These are phyloP conservation scores for Phania funesta DNA, from an alignment of 2,888 invertebrate species.

Conservation along the genomic window DNA sequence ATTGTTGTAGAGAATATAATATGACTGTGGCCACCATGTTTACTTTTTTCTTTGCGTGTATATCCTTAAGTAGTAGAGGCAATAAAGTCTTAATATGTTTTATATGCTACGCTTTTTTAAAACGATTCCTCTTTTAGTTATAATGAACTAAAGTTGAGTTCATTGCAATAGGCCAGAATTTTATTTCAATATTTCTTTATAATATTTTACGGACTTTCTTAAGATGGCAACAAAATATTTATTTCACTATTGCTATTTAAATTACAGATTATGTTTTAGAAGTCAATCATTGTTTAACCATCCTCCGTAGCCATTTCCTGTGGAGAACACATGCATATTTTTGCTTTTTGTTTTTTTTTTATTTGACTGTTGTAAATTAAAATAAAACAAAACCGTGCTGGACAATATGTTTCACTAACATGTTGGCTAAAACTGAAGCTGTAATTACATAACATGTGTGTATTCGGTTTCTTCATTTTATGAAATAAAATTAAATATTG, in stretches of 20 bases:
- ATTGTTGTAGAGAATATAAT: too few species aligned
- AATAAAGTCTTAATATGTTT: slow-evolving; percentile 47
- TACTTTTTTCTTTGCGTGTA: too few species aligned
- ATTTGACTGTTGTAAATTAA: not conserved
- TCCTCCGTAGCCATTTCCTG: too few species aligned
- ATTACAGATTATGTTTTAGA: too few species aligned
- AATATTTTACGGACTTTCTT: too few species aligned
- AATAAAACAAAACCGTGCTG: not conserved
- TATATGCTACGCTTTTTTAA: not conserved
- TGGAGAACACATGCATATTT: too few species aligned
- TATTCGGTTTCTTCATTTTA: slow-evolving; percentile 21
- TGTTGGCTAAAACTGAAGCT: slow-evolving; percentile 54
- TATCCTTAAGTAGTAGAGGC: slow-evolving; percentile 36
- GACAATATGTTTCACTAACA: slow-evolving; percentile 52
- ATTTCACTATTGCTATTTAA: too few species aligned
- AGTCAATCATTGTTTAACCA: too few species aligned
- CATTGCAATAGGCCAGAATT: not conserved
- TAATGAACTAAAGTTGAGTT: not conserved
- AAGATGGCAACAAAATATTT: too few species aligned
- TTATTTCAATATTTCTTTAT: not conserved
- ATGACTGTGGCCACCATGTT: too few species aligned
- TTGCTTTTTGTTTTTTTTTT: not conserved
- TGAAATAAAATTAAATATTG: slow-evolving; percentile 38
- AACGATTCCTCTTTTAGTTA: not conserved
- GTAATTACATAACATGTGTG: slow-evolving; percentile 42